Base-by-base conservation (phyloP, 1,140 invertebrate species). In the Ceratitis capitata region DNA sequence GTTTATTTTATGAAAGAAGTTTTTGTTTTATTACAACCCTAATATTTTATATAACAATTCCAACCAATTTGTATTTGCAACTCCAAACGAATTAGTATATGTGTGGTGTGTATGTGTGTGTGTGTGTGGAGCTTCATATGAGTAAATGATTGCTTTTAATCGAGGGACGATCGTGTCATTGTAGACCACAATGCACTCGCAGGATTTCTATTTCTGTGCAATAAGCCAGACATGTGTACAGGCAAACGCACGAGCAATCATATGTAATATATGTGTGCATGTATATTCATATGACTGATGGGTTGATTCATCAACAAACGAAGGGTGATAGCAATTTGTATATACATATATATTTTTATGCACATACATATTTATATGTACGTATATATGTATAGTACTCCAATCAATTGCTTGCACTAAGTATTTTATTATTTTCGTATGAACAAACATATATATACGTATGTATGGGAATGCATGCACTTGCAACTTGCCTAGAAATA, bases 281-380 rank as follows among this genome's bases (percentile, higher is more conserved):
- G 26, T 61, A 64, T 32, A 29, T 32, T 29, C 26, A 3, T 2
- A 19, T 39, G 64, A 16, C 58, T 69, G 32, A 69, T n/a, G 16
- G 16, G 14, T 16, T 19, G 39, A 78, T 23, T 78, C 16, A n/a
- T 39, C 23, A 45, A 42, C 69, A 78, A 78, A 78, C 69, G 39
- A 23, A 39, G 69, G 39, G 69, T n/a, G 69, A 74, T 45, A 5
- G 69, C 69, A 74, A 74, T 74, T 74, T 74, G 69, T 78, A 78
- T 9, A 45, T 29, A 10, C 7, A n/a, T 26, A 5, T 19, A 26
- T 29, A 26, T 61, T 29, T 7, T 61, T 10, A 7, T 9, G 6
- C 9, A 61, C n/a, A 6, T 7, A 26, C 29, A 10, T 26, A 61
- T 61, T 61, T 61, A 61, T 61, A n/a, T 61, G 51, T n/a, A n/a